Evolutionary conservation across 2,797 vertebrate genomes (phyloP), one percentile per base, ranked within the genome.

Genomic region (Huso huso): DNA sequence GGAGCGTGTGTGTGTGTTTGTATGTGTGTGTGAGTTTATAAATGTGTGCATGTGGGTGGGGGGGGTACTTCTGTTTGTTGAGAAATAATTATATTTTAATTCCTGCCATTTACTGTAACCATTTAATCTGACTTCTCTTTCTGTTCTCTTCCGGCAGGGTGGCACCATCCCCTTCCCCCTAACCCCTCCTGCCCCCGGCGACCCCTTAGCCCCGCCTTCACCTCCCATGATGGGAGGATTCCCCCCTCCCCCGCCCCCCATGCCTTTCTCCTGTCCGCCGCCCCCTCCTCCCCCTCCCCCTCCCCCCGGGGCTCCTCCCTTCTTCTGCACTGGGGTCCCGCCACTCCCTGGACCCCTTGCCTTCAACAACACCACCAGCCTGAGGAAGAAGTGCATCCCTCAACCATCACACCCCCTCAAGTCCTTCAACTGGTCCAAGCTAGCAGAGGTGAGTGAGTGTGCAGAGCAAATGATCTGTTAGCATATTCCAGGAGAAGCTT

Each of bases 361-460:
- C 7, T 86, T 90, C 74, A 87, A 69, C 68, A 76, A 76, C 1
- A 75, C 80, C 3, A 74, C 67, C 62, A 91, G 74, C 53, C 79
- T 91, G 83, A 92, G 86, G 78, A 92, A 89, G 76, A 99, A 96
- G 77, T 91, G 87, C 70, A 87, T 94, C 68, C 95, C 96, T 0
- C 95, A 98, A 78, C 95, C 96, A 12, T 96, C 96, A 18, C 95
- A 98, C 70, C 95, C 96, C 0, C 87, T 99, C 77, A 99, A 99
- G 83, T 98, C 95, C 65, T 99, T 99, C 86, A 99, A 99, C 87
- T 99, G 96, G 96, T 86, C 93, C 82, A 99, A 99, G 73, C 80
- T 99, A 15, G 94, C 88, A 58, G 95, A 97, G 93, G 96, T 98
- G 79, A 93, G 89, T 68, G 6, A 7, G 10, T 59, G 37, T 37